Conservation (phyloP, 2,113 vertebrate species). For the Rhynchomys soricoides region DNA sequence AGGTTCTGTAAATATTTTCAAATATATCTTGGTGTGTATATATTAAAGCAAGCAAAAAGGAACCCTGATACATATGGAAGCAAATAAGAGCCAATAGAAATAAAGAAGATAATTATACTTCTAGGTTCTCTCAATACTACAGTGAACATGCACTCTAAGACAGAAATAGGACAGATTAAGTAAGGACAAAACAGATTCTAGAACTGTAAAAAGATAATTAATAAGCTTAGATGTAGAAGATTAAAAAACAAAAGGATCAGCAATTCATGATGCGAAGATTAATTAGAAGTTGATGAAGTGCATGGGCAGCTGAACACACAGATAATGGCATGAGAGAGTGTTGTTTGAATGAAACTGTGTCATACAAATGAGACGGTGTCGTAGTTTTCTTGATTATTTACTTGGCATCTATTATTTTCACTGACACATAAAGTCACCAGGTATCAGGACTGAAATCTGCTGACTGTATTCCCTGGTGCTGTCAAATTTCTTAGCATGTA, state of each 20-base stretch:
- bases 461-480: neutral
- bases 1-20: neutral
- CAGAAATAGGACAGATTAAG: neutral
- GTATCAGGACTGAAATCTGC: neutral
- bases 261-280: neutral
- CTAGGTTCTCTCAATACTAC: neutral
- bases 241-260: neutral
- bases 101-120: neutral
- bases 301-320: neutral
- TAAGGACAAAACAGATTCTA: neutral
- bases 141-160: neutral
- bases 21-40: neutral
- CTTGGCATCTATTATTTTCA: neutral
- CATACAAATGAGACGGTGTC: neutral
- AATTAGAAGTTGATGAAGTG: neutral
- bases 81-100: slow-evolving; percentile 12
- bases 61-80: neutral
- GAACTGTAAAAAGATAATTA: neutral
- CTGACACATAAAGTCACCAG: neutral
- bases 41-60: neutral
- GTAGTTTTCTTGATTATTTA: neutral
- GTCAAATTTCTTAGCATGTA: neutral
- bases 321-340: neutral
- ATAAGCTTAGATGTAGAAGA: neutral
- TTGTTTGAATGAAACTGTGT: neutral